These are phyloP conservation scores for Labeo catla DNA, from an alignment of 2,113 vertebrate genomes.

Conservation along the genomic window DNA sequence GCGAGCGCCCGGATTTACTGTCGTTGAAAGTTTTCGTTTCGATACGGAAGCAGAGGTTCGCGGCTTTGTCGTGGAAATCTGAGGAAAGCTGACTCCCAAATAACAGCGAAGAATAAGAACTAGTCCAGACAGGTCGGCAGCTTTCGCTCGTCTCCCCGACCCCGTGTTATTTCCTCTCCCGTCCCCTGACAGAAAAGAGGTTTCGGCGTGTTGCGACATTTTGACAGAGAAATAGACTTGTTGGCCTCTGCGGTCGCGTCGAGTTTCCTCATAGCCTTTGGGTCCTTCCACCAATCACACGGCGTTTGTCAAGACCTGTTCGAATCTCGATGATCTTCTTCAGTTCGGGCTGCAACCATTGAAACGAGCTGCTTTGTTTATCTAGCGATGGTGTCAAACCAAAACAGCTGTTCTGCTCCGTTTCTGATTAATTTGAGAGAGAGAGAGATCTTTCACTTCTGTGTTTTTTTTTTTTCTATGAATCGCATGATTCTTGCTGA, in stretches of 20 bases:
- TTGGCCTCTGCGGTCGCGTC: not conserved
- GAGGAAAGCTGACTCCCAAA: slow-evolving; percentile 26
- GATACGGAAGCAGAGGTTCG: slow-evolving; percentile 47
- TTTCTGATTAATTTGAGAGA: not conserved
- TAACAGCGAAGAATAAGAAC: slow-evolving; percentile 44
- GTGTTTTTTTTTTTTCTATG: not conserved
- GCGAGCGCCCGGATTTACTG: not conserved
- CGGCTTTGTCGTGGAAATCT: slow-evolving; percentile 56
- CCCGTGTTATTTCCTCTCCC: not conserved
- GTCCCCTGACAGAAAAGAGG: not conserved
- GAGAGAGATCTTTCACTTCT: not conserved
- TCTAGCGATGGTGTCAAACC: not conserved
- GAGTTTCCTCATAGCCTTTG: slow-evolving; percentile 19
- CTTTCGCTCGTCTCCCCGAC: slow-evolving; percentile 1
- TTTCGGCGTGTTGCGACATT: slow-evolving; percentile 12
- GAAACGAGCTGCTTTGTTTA: not conserved
- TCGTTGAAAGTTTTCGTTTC: not conserved
- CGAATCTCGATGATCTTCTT: slow-evolving; percentile 13
- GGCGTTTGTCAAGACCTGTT: not conserved
- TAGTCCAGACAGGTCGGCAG: slow-evolving; percentile 25
- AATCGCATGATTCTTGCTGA: not conserved
- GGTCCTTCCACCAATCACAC: not conserved
- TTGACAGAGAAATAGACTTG: not conserved
- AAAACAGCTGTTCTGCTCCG: not conserved
- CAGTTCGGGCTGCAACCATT: not conserved